These are phyloP conservation scores for Agrilus cyanescens DNA, from an alignment of 2,888 invertebrate genomes.

Conservation along the genomic window DNA sequence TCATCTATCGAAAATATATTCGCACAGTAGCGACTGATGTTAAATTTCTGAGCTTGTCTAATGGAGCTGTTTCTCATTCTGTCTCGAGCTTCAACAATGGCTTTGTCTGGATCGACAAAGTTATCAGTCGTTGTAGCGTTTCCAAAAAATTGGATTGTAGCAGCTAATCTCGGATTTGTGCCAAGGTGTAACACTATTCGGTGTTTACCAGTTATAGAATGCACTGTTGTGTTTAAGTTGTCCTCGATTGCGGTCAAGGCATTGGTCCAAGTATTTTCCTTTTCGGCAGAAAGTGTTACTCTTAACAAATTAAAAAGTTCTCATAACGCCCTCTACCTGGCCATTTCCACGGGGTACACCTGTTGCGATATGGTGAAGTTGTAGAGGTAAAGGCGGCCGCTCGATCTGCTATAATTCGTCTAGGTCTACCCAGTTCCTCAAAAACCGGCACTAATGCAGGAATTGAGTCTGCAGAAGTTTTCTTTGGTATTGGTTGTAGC, in stretches of 20 bases:
- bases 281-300: conserved; percentile 5
- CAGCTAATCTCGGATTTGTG: too few species aligned
- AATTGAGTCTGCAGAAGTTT: too few species aligned
- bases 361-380: conserved; percentile 13
- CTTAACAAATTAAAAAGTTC: conserved; percentile 11
- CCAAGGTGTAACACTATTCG: too few species aligned
- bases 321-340: conserved; percentile 12
- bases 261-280: too few species aligned
- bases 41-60: too few species aligned
- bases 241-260: too few species aligned
- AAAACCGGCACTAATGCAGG: conserved; percentile 8
- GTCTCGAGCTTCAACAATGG: conserved; percentile 7
- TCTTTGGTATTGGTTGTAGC: conserved; percentile 10
- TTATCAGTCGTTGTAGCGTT: conserved; percentile 7
- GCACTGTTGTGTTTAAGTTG: too few species aligned
- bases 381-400: conserved; percentile 11
- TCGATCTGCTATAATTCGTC: conserved; percentile 3
- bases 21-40: too few species aligned
- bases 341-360: conserved; percentile 15
- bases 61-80: too few species aligned
- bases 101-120: conserved; percentile 12
- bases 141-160: too few species aligned
- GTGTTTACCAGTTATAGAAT: too few species aligned
- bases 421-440: conserved; percentile 10
- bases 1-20: background rate